Evolutionary conservation across 2,888 invertebrate species (phyloP).

Genomic region (Rhynchonema sp.): DNA sequence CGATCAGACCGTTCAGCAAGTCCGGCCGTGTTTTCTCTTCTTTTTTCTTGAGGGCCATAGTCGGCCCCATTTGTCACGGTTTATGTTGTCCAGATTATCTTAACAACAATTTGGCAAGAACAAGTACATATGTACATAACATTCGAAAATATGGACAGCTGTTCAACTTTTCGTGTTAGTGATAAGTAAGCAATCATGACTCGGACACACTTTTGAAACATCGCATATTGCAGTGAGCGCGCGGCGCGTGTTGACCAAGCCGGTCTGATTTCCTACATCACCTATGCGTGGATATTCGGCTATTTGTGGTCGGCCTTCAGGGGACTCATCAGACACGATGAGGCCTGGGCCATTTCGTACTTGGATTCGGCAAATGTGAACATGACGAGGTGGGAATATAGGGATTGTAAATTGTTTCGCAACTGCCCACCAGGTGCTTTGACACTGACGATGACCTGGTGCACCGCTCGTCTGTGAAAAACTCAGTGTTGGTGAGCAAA

Average conservation of each 20-base stretch:
- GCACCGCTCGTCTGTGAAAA: too few relatives aligned
- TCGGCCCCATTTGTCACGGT: too few relatives aligned
- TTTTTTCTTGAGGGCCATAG: too few relatives aligned
- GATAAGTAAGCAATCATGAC: neutral
- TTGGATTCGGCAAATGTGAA: conserved; percentile 29
- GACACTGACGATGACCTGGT: too few relatives aligned
- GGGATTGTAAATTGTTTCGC: neutral
- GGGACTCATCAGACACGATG: conserved; percentile 14
- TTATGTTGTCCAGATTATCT: too few relatives aligned
- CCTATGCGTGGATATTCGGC: conserved; percentile 31
- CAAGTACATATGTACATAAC: too few relatives aligned
- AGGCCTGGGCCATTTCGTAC: conserved; percentile 24
- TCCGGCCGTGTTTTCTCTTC: too few relatives aligned
- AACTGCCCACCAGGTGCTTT: neutral
- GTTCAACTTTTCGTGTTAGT: neutral
- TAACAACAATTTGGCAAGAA: too few relatives aligned
- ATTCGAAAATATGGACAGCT: too few relatives aligned
- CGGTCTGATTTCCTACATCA: conserved; percentile 30
- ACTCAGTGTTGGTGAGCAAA: too few relatives aligned
- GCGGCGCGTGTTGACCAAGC: conserved; percentile 23
- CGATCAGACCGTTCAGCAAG: neutral
- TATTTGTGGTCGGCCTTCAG: conserved; percentile 27
- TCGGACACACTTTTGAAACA: neutral
- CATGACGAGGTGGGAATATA: conserved; percentile 22
- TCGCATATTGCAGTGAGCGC: neutral